These are phyloP conservation scores for Bagarius yarrelli DNA, from an alignment of 2,113 vertebrate genomes.

Conservation along the genomic window DNA sequence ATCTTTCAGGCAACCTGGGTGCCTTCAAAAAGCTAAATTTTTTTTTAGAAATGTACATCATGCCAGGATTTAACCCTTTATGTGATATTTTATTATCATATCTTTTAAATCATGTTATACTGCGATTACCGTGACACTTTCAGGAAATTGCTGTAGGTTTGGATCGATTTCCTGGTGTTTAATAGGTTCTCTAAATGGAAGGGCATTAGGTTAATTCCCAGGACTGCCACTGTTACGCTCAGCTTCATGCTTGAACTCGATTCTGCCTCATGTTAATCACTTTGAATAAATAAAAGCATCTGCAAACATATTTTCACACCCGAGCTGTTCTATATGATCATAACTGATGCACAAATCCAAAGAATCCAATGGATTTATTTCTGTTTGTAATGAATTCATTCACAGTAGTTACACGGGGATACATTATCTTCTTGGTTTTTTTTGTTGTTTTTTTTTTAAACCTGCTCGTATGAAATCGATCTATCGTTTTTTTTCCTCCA, in stretches of 20 bases:
- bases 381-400: slow-evolving; percentile 89
- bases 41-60: neutral
- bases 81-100: neutral
- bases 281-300: neutral
- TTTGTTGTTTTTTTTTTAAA: slow-evolving; percentile 45
- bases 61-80: neutral
- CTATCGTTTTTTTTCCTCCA: slow-evolving; percentile 67
- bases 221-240: neutral
- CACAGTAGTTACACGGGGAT: slow-evolving; percentile 91
- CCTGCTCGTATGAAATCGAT: slow-evolving; percentile 72
- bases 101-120: neutral
- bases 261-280: neutral
- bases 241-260: neutral
- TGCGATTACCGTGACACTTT: neutral
- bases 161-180: neutral
- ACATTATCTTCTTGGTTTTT: slow-evolving; percentile 71
- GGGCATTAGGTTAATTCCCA: neutral
- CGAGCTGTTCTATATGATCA: neutral
- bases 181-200: no score
- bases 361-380: slow-evolving; percentile 90
- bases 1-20: neutral
- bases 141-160: neutral
- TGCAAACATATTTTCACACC: neutral
- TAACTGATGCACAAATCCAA: slow-evolving; percentile 18
- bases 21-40: neutral